These are phyloP conservation scores for Oreochromis niloticus DNA, from an alignment of 2,113 vertebrate genomes.

Conservation along the genomic window DNA sequence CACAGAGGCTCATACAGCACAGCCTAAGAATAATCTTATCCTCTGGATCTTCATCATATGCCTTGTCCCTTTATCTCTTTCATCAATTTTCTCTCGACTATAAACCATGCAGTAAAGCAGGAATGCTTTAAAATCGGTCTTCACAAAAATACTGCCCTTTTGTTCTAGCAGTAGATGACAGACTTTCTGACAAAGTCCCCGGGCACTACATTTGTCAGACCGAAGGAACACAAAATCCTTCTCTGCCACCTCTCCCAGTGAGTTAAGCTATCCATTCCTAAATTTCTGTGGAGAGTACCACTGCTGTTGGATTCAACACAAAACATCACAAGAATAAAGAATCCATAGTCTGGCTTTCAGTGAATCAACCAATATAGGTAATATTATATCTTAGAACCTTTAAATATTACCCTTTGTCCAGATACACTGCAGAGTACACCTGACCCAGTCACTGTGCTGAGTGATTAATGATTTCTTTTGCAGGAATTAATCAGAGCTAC, in stretches of 20 bases:
- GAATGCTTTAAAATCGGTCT: slow-evolving; percentile 2
- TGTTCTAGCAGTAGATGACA: neutral
- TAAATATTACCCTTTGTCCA: neutral
- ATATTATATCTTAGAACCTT: neutral
- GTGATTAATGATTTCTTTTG: neutral
- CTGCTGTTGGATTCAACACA: neutral
- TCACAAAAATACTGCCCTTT: neutral
- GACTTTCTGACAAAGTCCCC: neutral
- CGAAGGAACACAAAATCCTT: neutral
- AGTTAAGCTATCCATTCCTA: neutral
- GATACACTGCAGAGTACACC: neutral
- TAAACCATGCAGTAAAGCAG: neutral
- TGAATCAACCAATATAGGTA: neutral
- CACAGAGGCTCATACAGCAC: neutral
- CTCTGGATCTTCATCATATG: neutral
- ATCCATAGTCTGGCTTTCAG: neutral
- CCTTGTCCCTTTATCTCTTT: neutral
- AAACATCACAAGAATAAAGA: neutral
- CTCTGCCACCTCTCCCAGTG: neutral
- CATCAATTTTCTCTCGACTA: neutral
- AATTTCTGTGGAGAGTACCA: neutral
- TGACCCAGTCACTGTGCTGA: neutral
- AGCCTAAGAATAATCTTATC: neutral
- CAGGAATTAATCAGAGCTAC: neutral
- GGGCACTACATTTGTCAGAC: neutral